A percentile compares a stretch with the other conserved stretches of the same genome.
Conservation (phyloP, 1,140 invertebrate species). For the Parasteatoda tepidariorum region DNA sequence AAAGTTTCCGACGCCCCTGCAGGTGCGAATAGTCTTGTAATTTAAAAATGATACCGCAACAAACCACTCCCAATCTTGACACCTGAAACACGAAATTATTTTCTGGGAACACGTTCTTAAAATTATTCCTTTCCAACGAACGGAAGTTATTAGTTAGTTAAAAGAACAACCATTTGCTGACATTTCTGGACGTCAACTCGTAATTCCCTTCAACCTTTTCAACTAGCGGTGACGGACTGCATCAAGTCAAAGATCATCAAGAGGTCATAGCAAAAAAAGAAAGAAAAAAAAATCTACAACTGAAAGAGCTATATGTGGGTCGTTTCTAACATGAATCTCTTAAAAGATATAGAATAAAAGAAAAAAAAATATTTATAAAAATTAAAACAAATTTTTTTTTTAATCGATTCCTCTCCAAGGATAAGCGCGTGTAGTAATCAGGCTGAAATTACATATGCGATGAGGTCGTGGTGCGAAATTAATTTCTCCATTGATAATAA, state of each 20-base stretch:
- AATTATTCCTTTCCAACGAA: too few species aligned
- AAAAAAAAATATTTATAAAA: neutral
- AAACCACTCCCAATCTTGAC: neutral
- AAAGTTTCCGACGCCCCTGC: too few species aligned
- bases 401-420: neutral
- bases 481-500: neutral
- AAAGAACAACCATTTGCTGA: neutral
- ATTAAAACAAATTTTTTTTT: too few species aligned
- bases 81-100: neutral
- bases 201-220: neutral
- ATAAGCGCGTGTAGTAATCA: neutral
- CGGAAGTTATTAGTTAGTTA: neutral
- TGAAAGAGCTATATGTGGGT: neutral
- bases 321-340: neutral
- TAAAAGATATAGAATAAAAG: neutral
- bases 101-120: too few species aligned
- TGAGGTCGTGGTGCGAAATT: neutral
- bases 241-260: neutral
- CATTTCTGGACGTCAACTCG: neutral
- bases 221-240: neutral
- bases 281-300: neutral
- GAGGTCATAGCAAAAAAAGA: neutral
- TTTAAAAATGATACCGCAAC: neutral
- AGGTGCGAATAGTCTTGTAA: too few species aligned
- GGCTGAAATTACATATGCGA: neutral